Evolutionary conservation across 2,797 vertebrate species (phyloP), one percentile per base, ranked within the genome.

Genomic region (Centroberyx gerrardi): DNA sequence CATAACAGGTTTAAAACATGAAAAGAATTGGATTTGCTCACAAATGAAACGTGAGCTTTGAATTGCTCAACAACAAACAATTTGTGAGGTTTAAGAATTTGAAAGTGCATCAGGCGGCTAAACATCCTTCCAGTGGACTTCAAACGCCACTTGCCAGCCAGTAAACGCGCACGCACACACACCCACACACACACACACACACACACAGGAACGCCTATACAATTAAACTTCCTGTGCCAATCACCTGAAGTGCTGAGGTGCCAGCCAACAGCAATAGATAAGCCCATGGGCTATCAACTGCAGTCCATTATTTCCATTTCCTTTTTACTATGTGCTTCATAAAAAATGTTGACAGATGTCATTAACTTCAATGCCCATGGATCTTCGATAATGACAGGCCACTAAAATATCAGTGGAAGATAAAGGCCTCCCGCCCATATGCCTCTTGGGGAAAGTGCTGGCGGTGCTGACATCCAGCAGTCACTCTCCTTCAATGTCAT

Each of bases 341-440:
- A 68, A 69, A 63, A 61, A 78, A 68, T 60, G 8, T 72, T 68
- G 80, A 79, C 71, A 67, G 49, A 27, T 71, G 31, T 60, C 53
- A 73, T 81, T 46, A 70, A 62, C 72, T 68, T 72, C 42, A 72
- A 0, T 22, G 3, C 62, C 33, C 17, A 61, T 66, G 68, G 14
- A 72, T 74, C 51, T 81, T 55, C 78, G 67, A 40, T 22, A 15
- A 28, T 60, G 62, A 60, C 52, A 66, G 29, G 58, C 29, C 51
- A 44, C 13, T 82, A 62, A 82, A 85, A 84, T 69, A 80, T 65
- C 15, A 73, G 40, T 22, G 31, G 6, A 29, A 67, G 40, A 71
- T 7, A 38, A 38, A 31, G 5, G 2, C 18, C 18, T 4, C 33
- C 13, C 2, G 13, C 27, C 51, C 40, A 13, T 38, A 33, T 38